Evolutionary conservation across 2,888 invertebrate genomes (phyloP).

Genomic region (Eumerus sabulonum): DNA sequence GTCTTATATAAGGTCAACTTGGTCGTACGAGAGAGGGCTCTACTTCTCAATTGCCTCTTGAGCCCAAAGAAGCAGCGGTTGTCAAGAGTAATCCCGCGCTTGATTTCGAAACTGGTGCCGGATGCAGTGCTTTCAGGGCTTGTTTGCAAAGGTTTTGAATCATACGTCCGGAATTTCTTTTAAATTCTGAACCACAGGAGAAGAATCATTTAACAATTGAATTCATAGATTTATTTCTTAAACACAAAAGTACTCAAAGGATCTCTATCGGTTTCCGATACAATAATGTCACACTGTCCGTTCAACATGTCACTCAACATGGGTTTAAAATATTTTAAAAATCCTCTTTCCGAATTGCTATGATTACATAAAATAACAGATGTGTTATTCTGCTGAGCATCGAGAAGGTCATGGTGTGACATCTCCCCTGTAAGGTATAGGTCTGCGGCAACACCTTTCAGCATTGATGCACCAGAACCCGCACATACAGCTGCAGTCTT

Average conservation of each 20-base stretch:
- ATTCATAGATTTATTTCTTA: conserved; percentile 36
- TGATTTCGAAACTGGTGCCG: no score
- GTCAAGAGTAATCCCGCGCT: no score
- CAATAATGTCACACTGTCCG: conserved; percentile 81
- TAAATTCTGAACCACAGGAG: no score
- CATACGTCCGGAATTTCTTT: no score
- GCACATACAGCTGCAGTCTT: conserved; percentile 90
- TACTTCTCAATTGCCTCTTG: no score
- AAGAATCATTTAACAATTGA: no score
- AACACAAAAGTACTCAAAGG: conserved; percentile 83
- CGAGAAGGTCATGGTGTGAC: conserved; percentile 95
- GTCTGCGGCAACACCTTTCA: conserved; percentile 86
- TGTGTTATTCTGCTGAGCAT: conserved; percentile 88
- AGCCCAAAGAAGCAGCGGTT: no score
- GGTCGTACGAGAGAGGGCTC: no score
- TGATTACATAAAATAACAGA: conserved; percentile 95
- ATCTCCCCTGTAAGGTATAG: conserved; percentile 95
- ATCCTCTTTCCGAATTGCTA: conserved; percentile 96
- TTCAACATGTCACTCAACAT: conserved; percentile 76
- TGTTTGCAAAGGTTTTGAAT: no score
- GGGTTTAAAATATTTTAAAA: conserved; percentile 82
- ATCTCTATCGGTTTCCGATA: conserved; percentile 88
- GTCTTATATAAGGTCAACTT: no score
- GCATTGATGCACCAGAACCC: conserved; percentile 90
- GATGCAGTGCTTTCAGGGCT: no score